phyloP scores from a whole-genome alignment of 2,113 vertebrate species.

The Mola mola region DNA sequence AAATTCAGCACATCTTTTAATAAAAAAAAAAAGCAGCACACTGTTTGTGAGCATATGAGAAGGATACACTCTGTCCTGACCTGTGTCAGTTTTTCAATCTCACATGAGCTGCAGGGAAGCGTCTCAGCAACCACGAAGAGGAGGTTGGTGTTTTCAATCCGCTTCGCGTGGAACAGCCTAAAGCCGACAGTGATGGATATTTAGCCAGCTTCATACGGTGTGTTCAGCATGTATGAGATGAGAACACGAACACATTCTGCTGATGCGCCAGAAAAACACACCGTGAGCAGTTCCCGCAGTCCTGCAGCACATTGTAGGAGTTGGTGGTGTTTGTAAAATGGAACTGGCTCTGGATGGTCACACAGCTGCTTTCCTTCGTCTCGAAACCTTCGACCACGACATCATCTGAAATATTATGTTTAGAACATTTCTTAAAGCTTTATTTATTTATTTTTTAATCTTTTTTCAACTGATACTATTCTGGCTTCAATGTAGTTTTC shows the following conservation, averaged over 20 bases:
- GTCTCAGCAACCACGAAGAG: constrained; percentile 97
- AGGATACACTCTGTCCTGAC: constrained; percentile 96
- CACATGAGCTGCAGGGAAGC: constrained; percentile 93
- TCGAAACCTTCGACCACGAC: constrained; percentile 87
- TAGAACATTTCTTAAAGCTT: too few relatives aligned
- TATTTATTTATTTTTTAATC: too few relatives aligned
- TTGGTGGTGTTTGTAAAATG: constrained; percentile 94
- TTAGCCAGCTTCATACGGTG: neutral
- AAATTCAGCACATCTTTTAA: constrained; percentile 1
- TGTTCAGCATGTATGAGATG: neutral
- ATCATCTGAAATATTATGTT: constrained; percentile 85
- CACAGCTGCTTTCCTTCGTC: constrained; percentile 90
- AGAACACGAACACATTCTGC: constrained; percentile 22
- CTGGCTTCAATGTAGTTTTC: too few relatives aligned
- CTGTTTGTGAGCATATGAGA: neutral
- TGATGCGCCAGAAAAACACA: constrained; percentile 58
- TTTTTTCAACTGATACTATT: too few relatives aligned
- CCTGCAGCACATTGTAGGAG: constrained; percentile 94
- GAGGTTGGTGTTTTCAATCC: constrained; percentile 93
- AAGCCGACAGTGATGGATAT: constrained; percentile 10
- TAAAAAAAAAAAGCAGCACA: neutral
- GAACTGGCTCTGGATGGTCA: constrained; percentile 97
- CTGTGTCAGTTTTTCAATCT: constrained; percentile 89
- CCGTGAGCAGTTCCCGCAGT: constrained; percentile 99
- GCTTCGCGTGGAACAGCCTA: constrained; percentile 94